Conservation (phyloP, 2,113 vertebrate species). For the Rhagologus leucostigma region DNA sequence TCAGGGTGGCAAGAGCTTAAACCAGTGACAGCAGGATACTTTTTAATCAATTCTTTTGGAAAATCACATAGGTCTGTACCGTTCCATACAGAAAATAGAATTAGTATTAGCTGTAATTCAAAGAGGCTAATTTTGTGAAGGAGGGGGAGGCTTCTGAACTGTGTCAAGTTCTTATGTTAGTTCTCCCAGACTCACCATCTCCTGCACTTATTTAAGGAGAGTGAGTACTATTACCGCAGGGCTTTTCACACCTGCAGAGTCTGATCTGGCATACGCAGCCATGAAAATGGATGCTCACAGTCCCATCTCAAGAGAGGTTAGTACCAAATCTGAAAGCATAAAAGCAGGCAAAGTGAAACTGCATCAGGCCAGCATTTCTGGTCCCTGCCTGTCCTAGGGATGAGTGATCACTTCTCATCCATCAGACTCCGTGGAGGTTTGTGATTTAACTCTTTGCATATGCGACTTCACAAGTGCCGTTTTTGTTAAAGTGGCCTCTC, state of each 20-base stretch:
- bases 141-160: background rate
- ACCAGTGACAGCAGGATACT: background rate
- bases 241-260: background rate
- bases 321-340: background rate
- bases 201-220: background rate
- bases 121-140: background rate
- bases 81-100: background rate
- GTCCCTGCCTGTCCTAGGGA: background rate
- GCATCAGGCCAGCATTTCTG: background rate
- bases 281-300: background rate
- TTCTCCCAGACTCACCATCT: background rate
- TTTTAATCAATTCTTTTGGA: constrained; percentile 10
- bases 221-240: background rate
- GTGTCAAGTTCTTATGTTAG: background rate
- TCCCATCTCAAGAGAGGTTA: background rate
- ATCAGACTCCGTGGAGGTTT: background rate
- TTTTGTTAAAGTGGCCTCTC: background rate
- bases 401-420: constrained; percentile 29
- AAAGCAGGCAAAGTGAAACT: background rate
- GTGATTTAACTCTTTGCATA: constrained; percentile 30
- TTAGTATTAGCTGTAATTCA: background rate
- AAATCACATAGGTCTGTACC: background rate
- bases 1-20: background rate
- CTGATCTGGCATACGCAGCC: background rate
- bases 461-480: background rate